Base-by-base conservation (phyloP, 2,888 invertebrate genomes). In the Micropterix aruncella region DNA sequence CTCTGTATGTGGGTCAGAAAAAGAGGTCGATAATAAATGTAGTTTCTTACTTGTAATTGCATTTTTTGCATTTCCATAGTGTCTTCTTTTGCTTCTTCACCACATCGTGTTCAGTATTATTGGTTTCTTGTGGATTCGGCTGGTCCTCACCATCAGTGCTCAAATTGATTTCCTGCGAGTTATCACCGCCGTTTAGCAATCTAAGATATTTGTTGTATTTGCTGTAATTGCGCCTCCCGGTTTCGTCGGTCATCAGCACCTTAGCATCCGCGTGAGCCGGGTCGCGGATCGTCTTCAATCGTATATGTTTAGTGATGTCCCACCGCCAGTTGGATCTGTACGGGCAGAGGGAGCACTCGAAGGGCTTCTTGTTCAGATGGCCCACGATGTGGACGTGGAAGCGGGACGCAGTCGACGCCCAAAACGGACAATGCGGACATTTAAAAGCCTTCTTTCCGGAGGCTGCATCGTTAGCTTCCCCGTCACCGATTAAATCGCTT, bases 321-420 rank as follows among this genome's bases (percentile, higher is more conserved):
- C 93, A 94, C 51, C 93, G 79, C 93, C 94, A 95, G 60, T 95
- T 95, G 18, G 93, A 93, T 54, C 90, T 82, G 59, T 93, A 91
- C 44, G 88, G 83, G 66, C 95, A 96, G 14, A 89, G 72, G 1
- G 94, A 93, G 66, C 96, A 96, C 64, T 93, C 90, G 62, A 93
- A 96, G 1, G 94, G 94, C 59, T 92, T 90, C 59, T 87, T 86
- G 62, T 92, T 92, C 52, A 90, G 72, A 63, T 93, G 93, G 2
- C 91, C 91, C 9, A 92, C 91, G 53, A 92, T 90, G 62, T 93
- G 93, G 3, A 92, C 91, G 62, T 92, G 92, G 62, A 93, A 93
- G 48, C 92, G 77, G 17, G 91, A 91, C 7, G 92, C 91, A 12
- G 92, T 92, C 9, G 89, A 86, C 3, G 92, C 90, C 86, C 90